Percentiles rank a stretch among this genome's conserved stretches.
Evolutionary conservation across 2,113 vertebrate genomes (phyloP).

Genomic region (Crotalus viridis): DNA sequence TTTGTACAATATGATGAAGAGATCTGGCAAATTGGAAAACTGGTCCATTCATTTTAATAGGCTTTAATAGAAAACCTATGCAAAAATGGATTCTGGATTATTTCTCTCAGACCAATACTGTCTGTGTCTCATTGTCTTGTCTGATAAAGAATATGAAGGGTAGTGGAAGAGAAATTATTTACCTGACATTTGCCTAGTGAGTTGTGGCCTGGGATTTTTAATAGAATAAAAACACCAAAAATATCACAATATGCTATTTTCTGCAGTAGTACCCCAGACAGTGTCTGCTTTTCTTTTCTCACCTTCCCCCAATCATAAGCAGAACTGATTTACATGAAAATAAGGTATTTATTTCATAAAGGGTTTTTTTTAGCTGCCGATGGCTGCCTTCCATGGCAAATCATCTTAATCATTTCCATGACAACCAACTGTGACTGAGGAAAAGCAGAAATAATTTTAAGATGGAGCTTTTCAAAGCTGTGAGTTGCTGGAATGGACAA

Average conservation of each 20-base stretch:
- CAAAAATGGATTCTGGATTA: neutral
- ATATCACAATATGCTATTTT: neutral
- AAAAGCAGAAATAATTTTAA: slow-evolving; percentile 1
- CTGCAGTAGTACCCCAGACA: neutral
- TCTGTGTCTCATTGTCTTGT: neutral
- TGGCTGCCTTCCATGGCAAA: slow-evolving; percentile 2
- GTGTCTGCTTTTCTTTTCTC: slow-evolving; percentile 7
- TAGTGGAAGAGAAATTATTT: neutral
- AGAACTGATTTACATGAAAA: slow-evolving; percentile 11
- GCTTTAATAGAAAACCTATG: neutral
- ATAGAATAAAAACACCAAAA: slow-evolving; percentile 6
- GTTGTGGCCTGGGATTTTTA: neutral
- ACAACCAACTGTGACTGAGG: slow-evolving; percentile 11
- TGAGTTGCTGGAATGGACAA: neutral
- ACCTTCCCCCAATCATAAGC: slow-evolving; percentile 5
- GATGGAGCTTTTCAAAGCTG: neutral
- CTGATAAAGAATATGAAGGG: neutral
- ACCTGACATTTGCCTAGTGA: neutral
- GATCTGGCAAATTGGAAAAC: neutral
- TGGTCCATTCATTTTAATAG: neutral
- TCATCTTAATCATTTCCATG: slow-evolving; percentile 30
- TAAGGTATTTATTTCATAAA: slow-evolving; percentile 14
- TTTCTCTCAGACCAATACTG: neutral
- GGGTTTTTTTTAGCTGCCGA: neutral
- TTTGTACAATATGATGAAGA: neutral